Conservation (phyloP, 1,140 invertebrate species). For the Oedothorax gibbosus region DNA sequence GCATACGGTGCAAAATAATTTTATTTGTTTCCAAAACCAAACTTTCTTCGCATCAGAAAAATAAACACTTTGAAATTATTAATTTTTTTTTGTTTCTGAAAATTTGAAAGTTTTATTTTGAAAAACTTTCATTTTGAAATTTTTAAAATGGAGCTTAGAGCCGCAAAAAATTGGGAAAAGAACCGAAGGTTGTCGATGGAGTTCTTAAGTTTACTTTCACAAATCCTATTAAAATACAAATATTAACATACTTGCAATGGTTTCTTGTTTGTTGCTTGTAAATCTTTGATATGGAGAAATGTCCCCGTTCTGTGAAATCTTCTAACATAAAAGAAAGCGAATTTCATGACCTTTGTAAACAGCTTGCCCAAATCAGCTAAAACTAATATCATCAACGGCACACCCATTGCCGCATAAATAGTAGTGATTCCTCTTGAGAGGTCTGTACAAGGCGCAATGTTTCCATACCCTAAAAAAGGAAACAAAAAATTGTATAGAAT, state of each 20-base stretch:
- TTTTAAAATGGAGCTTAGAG: too few species aligned
- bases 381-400: conserved; percentile 91
- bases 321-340: conserved; percentile 68
- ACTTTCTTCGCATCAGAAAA: too few species aligned
- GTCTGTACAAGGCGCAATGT: conserved; percentile 81
- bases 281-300: background rate
- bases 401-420: conserved; percentile 88
- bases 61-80: too few species aligned
- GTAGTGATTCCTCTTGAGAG: conserved; percentile 87
- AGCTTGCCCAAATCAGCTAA: conserved; percentile 91
- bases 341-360: conserved; percentile 81
- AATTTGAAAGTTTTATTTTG: too few species aligned
- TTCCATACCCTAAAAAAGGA: conserved; percentile 79
- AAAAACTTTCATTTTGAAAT: too few species aligned
- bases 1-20: too few species aligned
- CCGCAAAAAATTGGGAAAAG: too few species aligned
- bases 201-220: too few species aligned
- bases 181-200: too few species aligned
- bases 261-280: conserved; percentile 73
- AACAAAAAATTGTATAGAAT: background rate
- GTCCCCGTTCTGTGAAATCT: conserved; percentile 59
- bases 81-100: too few species aligned
- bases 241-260: conserved; percentile 48
- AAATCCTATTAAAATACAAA: too few species aligned
- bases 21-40: too few species aligned